phyloP scores from a whole-genome alignment of 2,113 vertebrate species.

The Phylloscopus whistleri region DNA sequence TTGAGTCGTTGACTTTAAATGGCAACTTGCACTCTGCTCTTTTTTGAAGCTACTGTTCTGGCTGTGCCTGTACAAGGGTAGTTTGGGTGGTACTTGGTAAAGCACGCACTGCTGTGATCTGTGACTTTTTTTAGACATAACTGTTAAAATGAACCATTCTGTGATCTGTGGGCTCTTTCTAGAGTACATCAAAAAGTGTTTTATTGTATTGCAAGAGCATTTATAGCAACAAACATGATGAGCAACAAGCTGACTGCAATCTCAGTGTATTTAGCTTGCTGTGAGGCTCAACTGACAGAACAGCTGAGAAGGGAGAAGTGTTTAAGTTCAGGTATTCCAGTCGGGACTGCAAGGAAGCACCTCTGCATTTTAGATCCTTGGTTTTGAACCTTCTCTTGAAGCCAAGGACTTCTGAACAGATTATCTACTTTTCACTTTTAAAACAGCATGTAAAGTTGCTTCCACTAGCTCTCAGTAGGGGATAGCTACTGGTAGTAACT shows the following conservation, averaged over 20 bases:
- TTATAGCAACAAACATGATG: not conserved
- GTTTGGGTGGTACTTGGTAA: not conserved
- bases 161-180: not conserved
- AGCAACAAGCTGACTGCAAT: not conserved
- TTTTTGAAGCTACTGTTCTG: not conserved
- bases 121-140: fast-evolving
- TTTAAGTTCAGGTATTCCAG: not conserved
- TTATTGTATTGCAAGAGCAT: not conserved
- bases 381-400: not conserved
- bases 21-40: not conserved
- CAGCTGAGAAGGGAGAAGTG: not conserved
- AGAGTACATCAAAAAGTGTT: not conserved
- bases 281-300: not conserved
- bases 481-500: not conserved
- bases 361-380: not conserved
- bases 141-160: not conserved
- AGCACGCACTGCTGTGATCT: not conserved
- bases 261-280: not conserved
- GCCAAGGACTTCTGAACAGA: not conserved
- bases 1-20: not conserved
- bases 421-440: not conserved
- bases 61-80: not conserved
- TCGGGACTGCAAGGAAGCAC: not conserved
- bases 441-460: not conserved
- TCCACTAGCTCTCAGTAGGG: fast-evolving